Percentiles rank a stretch among this genome's conserved stretches.
Conservation (phyloP, 1,140 invertebrate genomes). For the Habropoda laboriosa region DNA sequence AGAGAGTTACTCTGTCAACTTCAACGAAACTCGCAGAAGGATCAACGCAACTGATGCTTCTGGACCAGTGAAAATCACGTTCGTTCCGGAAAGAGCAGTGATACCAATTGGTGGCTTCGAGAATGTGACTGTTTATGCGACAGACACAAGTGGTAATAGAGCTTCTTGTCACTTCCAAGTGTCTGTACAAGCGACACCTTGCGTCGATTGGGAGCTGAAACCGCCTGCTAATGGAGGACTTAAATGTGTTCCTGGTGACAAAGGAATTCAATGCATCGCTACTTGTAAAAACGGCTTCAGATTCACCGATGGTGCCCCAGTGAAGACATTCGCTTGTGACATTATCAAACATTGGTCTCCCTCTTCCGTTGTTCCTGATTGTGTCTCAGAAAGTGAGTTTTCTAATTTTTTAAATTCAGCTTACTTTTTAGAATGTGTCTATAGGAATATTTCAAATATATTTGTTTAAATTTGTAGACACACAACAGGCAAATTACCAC, state of each 20-base stretch:
- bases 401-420: background rate
- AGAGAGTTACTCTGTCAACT: conserved; percentile 94
- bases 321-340: conserved; percentile 93
- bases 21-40: conserved; percentile 93
- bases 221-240: conserved; percentile 93
- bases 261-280: conserved; percentile 93
- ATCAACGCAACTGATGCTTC: conserved; percentile 95
- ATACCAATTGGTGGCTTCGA: conserved; percentile 95
- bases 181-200: conserved; percentile 95
- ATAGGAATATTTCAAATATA: too few species aligned
- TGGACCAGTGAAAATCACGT: conserved; percentile 91
- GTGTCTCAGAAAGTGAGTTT: conserved; percentile 92
- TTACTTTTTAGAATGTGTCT: too few species aligned
- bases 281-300: conserved; percentile 95
- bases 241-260: conserved; percentile 92
- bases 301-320: conserved; percentile 94
- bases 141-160: conserved; percentile 94
- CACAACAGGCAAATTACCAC: conserved; percentile 96
- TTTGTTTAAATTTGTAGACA: conserved; percentile 84
- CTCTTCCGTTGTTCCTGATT: conserved; percentile 94
- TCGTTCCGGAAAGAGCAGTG: conserved; percentile 92
- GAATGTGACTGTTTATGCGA: conserved; percentile 96
- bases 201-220: conserved; percentile 96
- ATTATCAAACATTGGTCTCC: conserved; percentile 91
- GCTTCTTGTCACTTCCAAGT: conserved; percentile 97